Evolutionary conservation across 37 sponge, comb jelly and placozoan genomes (phyloP).

Genomic region (Ianthella basta): DNA sequence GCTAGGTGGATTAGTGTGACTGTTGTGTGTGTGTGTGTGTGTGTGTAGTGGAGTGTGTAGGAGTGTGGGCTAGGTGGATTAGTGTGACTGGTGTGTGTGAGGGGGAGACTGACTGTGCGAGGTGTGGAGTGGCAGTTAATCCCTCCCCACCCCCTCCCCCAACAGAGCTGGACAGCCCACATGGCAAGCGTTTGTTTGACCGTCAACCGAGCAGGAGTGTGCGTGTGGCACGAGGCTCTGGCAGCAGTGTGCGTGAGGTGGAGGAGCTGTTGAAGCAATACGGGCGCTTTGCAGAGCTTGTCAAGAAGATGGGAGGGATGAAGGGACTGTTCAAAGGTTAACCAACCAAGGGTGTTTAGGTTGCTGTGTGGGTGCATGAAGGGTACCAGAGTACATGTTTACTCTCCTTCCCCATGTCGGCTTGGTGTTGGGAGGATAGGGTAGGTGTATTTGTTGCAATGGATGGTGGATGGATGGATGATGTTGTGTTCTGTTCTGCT

Average conservation of each 20-base stretch:
- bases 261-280: constrained; percentile 88
- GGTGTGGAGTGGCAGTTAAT: neutral
- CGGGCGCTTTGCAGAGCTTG: constrained; percentile 89
- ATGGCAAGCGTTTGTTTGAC: constrained; percentile 85
- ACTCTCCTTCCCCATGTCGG: too few species aligned
- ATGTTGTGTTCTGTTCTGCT: neutral
- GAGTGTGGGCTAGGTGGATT: neutral
- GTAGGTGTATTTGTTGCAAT: too few species aligned
- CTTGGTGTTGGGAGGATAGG: too few species aligned
- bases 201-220: constrained; percentile 69
- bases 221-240: constrained; percentile 90
- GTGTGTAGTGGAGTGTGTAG: too few species aligned
- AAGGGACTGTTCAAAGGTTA: constrained; percentile 98
- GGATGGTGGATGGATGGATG: too few species aligned
- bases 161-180: constrained; percentile 86
- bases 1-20: too few species aligned
- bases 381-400: neutral
- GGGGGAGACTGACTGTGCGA: neutral
- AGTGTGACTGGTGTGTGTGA: too few species aligned
- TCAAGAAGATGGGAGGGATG: constrained; percentile 99
- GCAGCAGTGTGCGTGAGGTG: constrained; percentile 89
- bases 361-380: neutral
- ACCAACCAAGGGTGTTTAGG: constrained; percentile 11
- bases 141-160: neutral
- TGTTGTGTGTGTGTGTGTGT: too few species aligned